Conservation (phyloP, 2,113 vertebrate genomes). For the Bombycilla garrulus region DNA sequence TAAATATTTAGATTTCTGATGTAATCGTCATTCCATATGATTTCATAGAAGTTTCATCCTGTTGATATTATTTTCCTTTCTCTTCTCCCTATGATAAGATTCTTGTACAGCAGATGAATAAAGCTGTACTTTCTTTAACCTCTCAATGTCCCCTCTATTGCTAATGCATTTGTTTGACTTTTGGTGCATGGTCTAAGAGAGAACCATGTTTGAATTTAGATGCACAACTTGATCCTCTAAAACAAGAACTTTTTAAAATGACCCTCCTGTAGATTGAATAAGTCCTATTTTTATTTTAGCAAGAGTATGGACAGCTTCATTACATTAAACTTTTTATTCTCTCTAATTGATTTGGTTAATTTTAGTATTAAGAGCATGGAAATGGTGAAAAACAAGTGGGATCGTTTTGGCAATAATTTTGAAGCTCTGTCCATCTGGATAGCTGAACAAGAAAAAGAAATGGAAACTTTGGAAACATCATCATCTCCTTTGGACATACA, state of each 20-base stretch:
- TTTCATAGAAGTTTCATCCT: not conserved
- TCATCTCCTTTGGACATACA: conserved; percentile 82
- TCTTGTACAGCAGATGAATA: not conserved
- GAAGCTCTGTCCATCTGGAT: conserved; percentile 87
- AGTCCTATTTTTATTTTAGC: conserved; percentile 2
- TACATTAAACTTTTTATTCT: conserved; percentile 69
- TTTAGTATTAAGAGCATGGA: conserved; percentile 89
- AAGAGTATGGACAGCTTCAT: conserved; percentile 16
- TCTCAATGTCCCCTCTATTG: not conserved
- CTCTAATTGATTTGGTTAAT: conserved; percentile 79
- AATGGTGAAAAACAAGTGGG: conserved; percentile 87
- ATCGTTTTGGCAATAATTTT: conserved; percentile 85
- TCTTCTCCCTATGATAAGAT: not conserved
- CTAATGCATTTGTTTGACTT: not conserved
- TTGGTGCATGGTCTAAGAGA: not conserved
- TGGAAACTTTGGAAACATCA: conserved; percentile 76
- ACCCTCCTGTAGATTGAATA: not conserved
- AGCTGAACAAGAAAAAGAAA: conserved; percentile 84
- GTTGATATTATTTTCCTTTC: not conserved
- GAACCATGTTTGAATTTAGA: not conserved
- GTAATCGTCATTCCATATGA: not conserved
- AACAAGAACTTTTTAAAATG: not conserved
- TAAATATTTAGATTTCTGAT: not conserved
- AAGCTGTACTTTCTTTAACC: not conserved
- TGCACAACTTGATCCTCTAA: not conserved